Evolutionary conservation across 2,797 vertebrate genomes (phyloP).

Genomic region (Gymnothorax javanicus): DNA sequence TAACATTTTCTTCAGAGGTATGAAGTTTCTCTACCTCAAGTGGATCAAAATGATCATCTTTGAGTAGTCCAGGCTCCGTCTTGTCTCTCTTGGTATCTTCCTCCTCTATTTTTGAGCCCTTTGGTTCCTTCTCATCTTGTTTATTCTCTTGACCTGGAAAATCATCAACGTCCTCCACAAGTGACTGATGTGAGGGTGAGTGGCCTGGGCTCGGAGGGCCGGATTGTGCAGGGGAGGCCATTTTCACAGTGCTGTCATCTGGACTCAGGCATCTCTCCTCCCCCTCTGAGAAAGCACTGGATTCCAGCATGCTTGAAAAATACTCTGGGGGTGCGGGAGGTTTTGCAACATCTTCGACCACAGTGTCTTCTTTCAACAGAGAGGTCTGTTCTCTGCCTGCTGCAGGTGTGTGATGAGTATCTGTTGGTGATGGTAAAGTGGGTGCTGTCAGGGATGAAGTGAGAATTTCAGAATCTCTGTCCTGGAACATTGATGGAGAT

Average conservation of each 20-base stretch:
- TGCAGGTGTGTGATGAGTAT: slow-evolving; percentile 53
- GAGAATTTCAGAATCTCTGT: slow-evolving; percentile 49
- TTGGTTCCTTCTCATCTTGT: slow-evolving; percentile 48
- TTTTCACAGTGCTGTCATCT: slow-evolving; percentile 94
- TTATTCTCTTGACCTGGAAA: slow-evolving; percentile 55
- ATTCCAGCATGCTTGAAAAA: slow-evolving; percentile 66
- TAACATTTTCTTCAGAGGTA: slow-evolving; percentile 47
- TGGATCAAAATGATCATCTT: slow-evolving; percentile 41
- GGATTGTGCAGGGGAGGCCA: slow-evolving; percentile 91
- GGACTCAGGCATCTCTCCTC: slow-evolving; percentile 94
- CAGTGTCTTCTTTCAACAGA: slow-evolving; percentile 52
- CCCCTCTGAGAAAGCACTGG: slow-evolving; percentile 73
- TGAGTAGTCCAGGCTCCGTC: slow-evolving; percentile 41
- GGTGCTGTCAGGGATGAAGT: slow-evolving; percentile 49
- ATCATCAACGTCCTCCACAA: slow-evolving; percentile 78
- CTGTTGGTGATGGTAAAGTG: slow-evolving; percentile 42
- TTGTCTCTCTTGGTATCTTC: slow-evolving; percentile 50
- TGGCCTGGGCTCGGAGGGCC: slow-evolving; percentile 88
- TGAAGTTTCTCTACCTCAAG: slow-evolving; percentile 46
- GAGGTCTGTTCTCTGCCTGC: slow-evolving; percentile 56
- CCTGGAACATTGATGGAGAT: slow-evolving; percentile 60
- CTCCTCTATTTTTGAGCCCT: slow-evolving; percentile 46
- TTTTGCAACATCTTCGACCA: slow-evolving; percentile 58
- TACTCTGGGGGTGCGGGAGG: slow-evolving; percentile 34
- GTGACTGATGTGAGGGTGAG: slow-evolving; percentile 89